Evolutionary conservation across 2,113 vertebrate species (phyloP).

Genomic region (Trochalopteron elliotii): DNA sequence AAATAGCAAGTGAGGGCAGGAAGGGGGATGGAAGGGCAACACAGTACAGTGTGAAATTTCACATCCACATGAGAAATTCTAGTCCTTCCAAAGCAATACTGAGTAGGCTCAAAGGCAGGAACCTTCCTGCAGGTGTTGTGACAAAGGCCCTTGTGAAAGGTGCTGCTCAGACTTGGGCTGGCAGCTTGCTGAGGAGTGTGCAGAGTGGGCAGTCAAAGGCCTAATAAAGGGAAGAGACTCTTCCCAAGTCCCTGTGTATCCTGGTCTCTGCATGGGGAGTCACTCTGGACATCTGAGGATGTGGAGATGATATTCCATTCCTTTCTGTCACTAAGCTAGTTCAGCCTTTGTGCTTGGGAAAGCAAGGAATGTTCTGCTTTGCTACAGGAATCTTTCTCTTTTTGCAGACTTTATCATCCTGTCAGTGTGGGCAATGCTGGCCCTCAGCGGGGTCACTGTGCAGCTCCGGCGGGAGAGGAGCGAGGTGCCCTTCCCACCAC

Average conservation of each 20-base stretch:
- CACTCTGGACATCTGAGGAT: not conserved
- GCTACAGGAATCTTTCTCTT: not conserved
- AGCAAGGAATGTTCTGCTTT: not conserved
- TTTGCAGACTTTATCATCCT: constrained; percentile 85
- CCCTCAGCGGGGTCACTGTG: constrained; percentile 77
- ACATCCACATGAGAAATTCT: not conserved
- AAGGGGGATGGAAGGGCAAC: not conserved
- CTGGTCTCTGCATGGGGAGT: not conserved
- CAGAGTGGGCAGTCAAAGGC: not conserved
- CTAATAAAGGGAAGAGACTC: not conserved
- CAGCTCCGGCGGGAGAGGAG: constrained; percentile 87
- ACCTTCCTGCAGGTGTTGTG: not conserved
- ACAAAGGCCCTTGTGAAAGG: not conserved
- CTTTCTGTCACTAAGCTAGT: not conserved
- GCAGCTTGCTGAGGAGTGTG: not conserved
- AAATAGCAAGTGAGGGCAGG: not conserved
- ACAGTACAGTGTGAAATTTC: not conserved
- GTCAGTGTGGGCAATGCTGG: constrained; percentile 85
- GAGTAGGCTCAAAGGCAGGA: not conserved
- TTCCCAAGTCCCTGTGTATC: not conserved
- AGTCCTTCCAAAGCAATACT: not conserved
- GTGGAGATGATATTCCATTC: not conserved
- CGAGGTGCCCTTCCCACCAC: constrained; percentile 84
- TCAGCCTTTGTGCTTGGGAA: not conserved
- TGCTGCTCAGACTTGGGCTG: not conserved